Conservation (phyloP, 2,113 vertebrate species). For the Todiramphus chloris region DNA sequence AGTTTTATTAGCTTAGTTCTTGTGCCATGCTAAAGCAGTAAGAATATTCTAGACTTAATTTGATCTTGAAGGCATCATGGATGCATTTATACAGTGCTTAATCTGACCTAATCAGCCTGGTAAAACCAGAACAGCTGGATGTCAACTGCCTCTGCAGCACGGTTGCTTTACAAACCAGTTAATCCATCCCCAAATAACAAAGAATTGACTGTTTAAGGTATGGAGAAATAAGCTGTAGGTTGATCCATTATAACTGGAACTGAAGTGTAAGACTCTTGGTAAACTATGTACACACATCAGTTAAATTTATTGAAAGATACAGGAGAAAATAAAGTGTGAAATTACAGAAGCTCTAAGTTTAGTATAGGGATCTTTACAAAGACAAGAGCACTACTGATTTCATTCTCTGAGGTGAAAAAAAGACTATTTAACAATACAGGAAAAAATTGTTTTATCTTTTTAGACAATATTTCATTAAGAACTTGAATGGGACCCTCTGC, state of each 20-base stretch:
- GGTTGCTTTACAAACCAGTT: not conserved
- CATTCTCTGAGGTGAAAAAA: not conserved
- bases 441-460: not conserved
- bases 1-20: not conserved
- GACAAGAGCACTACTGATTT: not conserved
- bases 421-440: not conserved
- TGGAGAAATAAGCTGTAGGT: not conserved
- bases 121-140: not conserved
- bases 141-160: not conserved
- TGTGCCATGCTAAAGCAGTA: not conserved
- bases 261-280: not conserved
- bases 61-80: not conserved
- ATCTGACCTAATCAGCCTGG: not conserved
- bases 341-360: not conserved
- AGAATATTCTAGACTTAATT: not conserved
- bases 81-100: not conserved
- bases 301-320: not conserved
- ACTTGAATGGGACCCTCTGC: not conserved
- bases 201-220: not conserved
- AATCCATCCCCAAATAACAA: not conserved
- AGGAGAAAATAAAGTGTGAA: not conserved
- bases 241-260: not conserved
- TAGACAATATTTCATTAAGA: not conserved
- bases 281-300: not conserved
- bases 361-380: not conserved